Evolutionary conservation across 2,113 vertebrate species (phyloP), one percentile per base, ranked within the genome.

Genomic region (Hemicordylus capensis): DNA sequence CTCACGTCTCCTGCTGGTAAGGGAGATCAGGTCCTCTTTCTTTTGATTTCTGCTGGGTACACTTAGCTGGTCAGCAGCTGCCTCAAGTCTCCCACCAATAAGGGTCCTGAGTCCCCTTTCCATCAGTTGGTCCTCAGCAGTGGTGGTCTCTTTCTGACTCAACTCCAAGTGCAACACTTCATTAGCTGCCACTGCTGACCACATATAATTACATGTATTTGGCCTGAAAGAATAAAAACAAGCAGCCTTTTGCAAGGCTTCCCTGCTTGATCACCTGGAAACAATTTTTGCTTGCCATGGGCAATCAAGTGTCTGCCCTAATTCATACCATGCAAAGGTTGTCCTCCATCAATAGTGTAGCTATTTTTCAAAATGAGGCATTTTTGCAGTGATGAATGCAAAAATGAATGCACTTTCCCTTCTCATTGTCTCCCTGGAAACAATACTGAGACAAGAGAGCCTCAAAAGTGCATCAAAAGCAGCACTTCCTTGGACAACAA

Each of bases 401-500:
- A 80, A 10, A 75, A 75, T 34, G 58, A 83, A 61, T 48, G 54
- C 64, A 76, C 10, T 44, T 64, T 31, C 77, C 44, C 10, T 77
- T 48, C 15, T 79, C n/a, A 0, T 51, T 59, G 1, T 46, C 54
- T 87, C 63, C 34, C 37, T 73, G 48, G 17, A 4, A 77, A 86
- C 81, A 51, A 54, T n/a, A 81, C 0, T 10, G 48, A 86, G n/a
- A 83, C 48, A 46, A 88, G 84, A 63, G 11, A 86, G 72, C 54
- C 64, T 81, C 81, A 87, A 83, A 81, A 75, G 56, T 4, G 76
- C 74, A 90, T 34, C 46, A 84, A 83, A 90, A 90, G 54, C 73
- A 91, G 48, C 75, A 91, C 84, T 86, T 92, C 51, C 78, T n/a
- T 89, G 87, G 88, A 89, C 81, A 90, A 17, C 0, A 1, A 87